A percentile compares a stretch with the other conserved stretches of the same genome.
phyloP scores from a whole-genome alignment of 2,113 vertebrate species.

The Burhinus bistriatus region DNA sequence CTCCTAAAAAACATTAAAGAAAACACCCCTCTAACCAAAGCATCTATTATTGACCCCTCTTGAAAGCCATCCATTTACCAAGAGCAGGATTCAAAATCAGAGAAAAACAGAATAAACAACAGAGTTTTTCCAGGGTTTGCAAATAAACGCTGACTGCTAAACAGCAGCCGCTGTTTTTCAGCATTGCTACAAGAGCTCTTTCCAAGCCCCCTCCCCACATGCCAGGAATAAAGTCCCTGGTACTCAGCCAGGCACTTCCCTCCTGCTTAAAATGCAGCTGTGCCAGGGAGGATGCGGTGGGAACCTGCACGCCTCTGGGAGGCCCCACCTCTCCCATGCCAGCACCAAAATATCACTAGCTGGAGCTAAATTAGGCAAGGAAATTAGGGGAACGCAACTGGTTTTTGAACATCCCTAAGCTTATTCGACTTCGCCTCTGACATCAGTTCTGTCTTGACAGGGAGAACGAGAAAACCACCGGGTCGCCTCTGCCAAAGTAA shows the following conservation, averaged over 20 bases:
- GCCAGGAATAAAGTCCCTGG: neutral
- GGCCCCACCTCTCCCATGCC: neutral
- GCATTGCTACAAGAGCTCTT: neutral
- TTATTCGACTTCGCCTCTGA: neutral
- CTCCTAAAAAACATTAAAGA: neutral
- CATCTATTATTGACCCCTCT: neutral
- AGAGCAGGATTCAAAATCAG: neutral
- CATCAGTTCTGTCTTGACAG: neutral
- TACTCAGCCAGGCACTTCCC: neutral
- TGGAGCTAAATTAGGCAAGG: neutral
- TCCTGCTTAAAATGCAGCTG: neutral
- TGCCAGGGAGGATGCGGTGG: neutral
- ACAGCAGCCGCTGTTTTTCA: neutral
- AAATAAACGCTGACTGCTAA: neutral
- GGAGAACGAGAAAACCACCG: neutral
- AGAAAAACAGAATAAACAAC: neutral
- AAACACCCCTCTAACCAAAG: neutral
- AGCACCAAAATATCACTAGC: neutral
- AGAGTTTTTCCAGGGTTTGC: neutral
- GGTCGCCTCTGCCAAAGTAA: neutral
- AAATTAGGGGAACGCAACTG: neutral
- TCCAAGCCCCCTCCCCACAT: neutral
- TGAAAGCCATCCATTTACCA: neutral
- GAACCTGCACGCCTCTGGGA: neutral
- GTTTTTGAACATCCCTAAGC: neutral